Evolutionary conservation across 2,888 invertebrate species (phyloP).

Genomic region (Pollenia amentaria): DNA sequence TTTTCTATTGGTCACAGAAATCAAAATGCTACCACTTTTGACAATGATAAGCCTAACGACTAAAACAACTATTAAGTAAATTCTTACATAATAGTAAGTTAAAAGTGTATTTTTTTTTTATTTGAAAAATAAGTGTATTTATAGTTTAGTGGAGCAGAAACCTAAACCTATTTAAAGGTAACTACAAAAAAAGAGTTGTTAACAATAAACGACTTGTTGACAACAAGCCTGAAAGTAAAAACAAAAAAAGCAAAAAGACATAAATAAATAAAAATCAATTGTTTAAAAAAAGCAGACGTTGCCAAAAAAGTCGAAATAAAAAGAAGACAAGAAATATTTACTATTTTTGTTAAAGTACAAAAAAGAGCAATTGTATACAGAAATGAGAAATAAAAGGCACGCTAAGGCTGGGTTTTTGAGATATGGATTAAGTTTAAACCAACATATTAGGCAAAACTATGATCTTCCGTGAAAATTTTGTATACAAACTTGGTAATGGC

Average conservation of each 20-base stretch:
- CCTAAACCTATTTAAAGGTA: slow-evolving; percentile 62
- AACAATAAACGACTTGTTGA: slow-evolving; percentile 28
- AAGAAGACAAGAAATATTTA: slow-evolving; percentile 2
- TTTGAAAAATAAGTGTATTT: slow-evolving; percentile 55
- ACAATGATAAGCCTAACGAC: slow-evolving; percentile 1
- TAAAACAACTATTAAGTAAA: slow-evolving; percentile 11
- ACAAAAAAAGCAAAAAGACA: background rate
- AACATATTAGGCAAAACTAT: too few relatives aligned
- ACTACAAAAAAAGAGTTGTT: slow-evolving; percentile 28
- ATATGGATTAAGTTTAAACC: too few relatives aligned
- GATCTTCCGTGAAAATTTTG: too few relatives aligned
- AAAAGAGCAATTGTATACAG: background rate
- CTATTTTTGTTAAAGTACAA: background rate
- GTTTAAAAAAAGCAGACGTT: slow-evolving; percentile 26
- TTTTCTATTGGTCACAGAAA: background rate
- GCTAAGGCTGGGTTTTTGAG: too few relatives aligned
- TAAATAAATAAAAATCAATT: slow-evolving; percentile 47
- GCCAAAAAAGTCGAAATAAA: slow-evolving; percentile 59
- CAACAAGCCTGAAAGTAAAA: slow-evolving; percentile 23
- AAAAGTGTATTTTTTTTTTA: slow-evolving; percentile 31
- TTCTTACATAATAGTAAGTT: slow-evolving; percentile 34
- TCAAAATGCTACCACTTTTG: slow-evolving; percentile 37
- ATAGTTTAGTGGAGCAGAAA: slow-evolving; percentile 75
- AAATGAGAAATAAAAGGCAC: too few relatives aligned
- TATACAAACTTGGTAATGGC: too few relatives aligned